phyloP scores from a whole-genome alignment of 2,797 vertebrate species.

The Lutjanus campechanus region DNA sequence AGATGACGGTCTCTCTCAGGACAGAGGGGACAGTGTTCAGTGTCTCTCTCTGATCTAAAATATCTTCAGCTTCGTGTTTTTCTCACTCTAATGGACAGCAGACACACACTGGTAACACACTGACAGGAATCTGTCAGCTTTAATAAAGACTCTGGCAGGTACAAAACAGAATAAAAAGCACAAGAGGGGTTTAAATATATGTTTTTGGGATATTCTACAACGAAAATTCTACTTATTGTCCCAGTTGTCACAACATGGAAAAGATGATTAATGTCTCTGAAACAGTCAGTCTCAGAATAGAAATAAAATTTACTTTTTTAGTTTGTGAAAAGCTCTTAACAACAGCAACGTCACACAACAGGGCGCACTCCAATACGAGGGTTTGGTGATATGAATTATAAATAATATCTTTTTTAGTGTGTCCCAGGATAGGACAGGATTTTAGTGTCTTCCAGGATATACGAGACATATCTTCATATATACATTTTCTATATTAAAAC shows the following conservation, averaged over 20 bases:
- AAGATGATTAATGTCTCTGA: not conserved
- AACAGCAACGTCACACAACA: not conserved
- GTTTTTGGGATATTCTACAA: not conserved
- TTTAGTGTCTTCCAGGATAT: too few relatives aligned
- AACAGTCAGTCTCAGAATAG: too few relatives aligned
- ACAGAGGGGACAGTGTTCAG: conserved; percentile 17
- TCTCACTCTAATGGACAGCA: not conserved
- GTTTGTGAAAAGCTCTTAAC: not conserved
- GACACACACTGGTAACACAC: not conserved
- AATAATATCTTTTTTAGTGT: too few relatives aligned
- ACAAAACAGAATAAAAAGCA: too few relatives aligned
- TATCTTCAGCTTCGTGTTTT: not conserved
- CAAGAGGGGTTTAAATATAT: not conserved
- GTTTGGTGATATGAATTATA: too few relatives aligned
- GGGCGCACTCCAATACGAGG: not conserved
- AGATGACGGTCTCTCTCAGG: not conserved
- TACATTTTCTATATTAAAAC: too few relatives aligned
- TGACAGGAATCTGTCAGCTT: not conserved
- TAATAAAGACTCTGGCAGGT: not conserved
- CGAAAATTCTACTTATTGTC: too few relatives aligned
- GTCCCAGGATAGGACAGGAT: too few relatives aligned
- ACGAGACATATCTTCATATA: not conserved
- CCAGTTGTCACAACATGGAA: not conserved
- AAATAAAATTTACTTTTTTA: not conserved
- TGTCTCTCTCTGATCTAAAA: conserved; percentile 8